phyloP scores from a whole-genome alignment of 2,888 invertebrate genomes.

The Drosophila ezoana region DNA sequence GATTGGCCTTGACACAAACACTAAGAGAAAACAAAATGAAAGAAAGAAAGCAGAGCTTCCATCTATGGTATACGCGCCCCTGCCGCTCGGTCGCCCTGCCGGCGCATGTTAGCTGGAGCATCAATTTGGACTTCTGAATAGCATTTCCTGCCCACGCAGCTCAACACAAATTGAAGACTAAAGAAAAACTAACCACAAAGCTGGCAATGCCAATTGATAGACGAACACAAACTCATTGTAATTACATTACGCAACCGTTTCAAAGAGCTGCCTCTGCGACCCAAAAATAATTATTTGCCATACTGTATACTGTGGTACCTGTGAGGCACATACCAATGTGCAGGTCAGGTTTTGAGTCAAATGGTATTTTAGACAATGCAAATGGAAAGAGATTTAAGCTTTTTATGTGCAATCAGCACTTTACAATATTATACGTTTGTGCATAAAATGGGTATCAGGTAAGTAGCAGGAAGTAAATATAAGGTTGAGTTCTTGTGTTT shows the following conservation, averaged over 20 bases:
- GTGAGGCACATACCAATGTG: too few relatives aligned
- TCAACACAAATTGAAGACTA: slow-evolving; percentile 32
- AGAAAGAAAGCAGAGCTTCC: slow-evolving; percentile 6
- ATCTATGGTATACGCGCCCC: neutral
- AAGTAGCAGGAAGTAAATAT: too few relatives aligned
- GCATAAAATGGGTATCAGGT: too few relatives aligned
- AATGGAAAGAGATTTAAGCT: too few relatives aligned
- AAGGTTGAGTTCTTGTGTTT: too few relatives aligned
- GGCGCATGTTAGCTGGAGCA: neutral
- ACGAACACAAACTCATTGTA: slow-evolving; percentile 20
- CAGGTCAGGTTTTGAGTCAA: too few relatives aligned
- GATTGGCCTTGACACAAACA: slow-evolving; percentile 57
- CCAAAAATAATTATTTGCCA: slow-evolving; percentile 12
- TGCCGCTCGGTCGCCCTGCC: neutral
- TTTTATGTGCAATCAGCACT: too few relatives aligned
- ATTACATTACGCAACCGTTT: slow-evolving; percentile 10
- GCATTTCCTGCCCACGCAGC: slow-evolving; percentile 20
- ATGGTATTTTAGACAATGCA: too few relatives aligned
- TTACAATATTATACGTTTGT: too few relatives aligned
- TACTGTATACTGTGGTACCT: too few relatives aligned
- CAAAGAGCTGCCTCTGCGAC: slow-evolving; percentile 3
- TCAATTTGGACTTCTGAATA: slow-evolving; percentile 32
- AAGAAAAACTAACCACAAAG: slow-evolving; percentile 23
- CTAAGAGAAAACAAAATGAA: slow-evolving; percentile 21
- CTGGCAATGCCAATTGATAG: slow-evolving; percentile 32